Evolutionary conservation across 2,113 vertebrate genomes (phyloP).

Genomic region (Puffinus mauretanicus): DNA sequence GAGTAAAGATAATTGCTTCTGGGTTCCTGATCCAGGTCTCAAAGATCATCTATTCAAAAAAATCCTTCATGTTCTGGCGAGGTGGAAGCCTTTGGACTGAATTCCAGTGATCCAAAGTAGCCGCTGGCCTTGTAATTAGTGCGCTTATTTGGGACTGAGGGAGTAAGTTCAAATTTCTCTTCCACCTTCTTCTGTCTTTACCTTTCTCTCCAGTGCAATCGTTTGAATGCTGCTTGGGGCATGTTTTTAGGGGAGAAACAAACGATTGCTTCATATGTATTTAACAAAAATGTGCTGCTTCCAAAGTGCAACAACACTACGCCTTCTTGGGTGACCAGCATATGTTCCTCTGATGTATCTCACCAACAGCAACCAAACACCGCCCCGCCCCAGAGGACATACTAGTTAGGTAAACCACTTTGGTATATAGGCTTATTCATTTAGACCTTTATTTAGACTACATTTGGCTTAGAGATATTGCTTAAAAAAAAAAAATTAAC

Average conservation of each 20-base stretch:
- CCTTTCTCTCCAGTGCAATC: neutral
- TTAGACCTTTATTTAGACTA: neutral
- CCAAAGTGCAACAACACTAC: neutral
- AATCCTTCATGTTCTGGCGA: neutral
- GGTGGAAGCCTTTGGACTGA: neutral
- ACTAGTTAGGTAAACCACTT: neutral
- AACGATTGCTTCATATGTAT: neutral
- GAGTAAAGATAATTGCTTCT: neutral
- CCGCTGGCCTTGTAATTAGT: neutral
- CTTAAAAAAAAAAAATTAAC: neutral
- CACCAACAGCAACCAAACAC: neutral
- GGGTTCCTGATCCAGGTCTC: neutral
- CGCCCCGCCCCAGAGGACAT: neutral
- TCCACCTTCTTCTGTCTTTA: slow-evolving; percentile 5
- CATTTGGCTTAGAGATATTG: neutral
- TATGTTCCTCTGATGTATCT: neutral
- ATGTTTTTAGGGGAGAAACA: neutral
- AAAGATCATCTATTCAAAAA: neutral
- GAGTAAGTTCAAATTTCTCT: neutral
- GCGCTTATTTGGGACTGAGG: neutral
- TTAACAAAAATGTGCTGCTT: neutral
- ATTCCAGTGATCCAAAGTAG: neutral
- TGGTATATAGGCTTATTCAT: neutral
- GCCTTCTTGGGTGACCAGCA: neutral
- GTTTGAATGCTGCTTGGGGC: neutral